Conservation (phyloP, 2,888 invertebrate genomes). For the Apamea monoglypha region DNA sequence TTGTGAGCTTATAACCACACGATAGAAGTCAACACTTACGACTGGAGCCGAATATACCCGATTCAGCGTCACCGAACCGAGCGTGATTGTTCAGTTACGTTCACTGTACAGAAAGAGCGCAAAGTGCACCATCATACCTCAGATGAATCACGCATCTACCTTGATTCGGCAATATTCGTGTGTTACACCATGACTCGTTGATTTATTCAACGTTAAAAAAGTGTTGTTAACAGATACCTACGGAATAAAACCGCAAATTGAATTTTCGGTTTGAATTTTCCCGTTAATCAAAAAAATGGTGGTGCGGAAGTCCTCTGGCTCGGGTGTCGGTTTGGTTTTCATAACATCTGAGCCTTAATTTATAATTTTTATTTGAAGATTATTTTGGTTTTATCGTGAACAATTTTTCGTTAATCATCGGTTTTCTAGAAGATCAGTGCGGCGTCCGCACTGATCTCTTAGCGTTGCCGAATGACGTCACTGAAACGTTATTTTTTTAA, state of each 20-base stretch:
- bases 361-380: neutral
- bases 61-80: neutral
- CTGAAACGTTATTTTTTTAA: neutral
- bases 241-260: constrained; percentile 51
- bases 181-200: constrained; percentile 57
- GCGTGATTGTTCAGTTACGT: neutral
- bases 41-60: neutral
- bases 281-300: constrained; percentile 50
- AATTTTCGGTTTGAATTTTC: constrained; percentile 41
- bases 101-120: neutral
- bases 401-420: neutral
- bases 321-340: constrained; percentile 27
- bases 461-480: neutral
- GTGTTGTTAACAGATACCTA: constrained; percentile 45
- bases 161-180: constrained; percentile 32
- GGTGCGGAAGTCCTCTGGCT: constrained; percentile 14
- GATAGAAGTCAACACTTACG: neutral
- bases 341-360: neutral
- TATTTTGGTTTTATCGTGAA: constrained; percentile 7
- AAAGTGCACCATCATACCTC: too few relatives aligned
- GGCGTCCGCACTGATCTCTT: neutral
- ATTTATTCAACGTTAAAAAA: constrained; percentile 50
- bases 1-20: neutral
- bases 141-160: neutral
- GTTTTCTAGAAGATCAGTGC: neutral